Base-by-base conservation (phyloP, 2,888 invertebrate genomes). In the Hirtodrosophila confusa region DNA sequence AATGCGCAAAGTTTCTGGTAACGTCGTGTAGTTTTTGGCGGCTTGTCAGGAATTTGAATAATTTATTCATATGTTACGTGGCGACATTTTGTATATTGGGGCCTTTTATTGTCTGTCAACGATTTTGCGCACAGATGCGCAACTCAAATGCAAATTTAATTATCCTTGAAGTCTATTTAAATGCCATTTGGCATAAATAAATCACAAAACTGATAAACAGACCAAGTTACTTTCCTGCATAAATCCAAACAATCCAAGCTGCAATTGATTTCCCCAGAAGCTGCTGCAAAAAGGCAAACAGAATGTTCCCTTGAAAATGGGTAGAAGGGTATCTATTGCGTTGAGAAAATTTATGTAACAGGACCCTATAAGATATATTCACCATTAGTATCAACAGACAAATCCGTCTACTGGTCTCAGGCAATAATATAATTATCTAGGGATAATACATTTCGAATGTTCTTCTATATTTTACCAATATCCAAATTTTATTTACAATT, bases 1-100 rank as follows among this genome's bases (percentile, higher is more conserved):
- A 84, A 83, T 84, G 83, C 75, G 67, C 66, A 79, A 85, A 86
- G 79, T 80, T 83, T 80, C 63, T 62, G 54, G 23, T 68, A 74
- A 63, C 78, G 71, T 58, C 50, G 45, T 57, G 53, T 49, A 66
- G 61, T 54, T 56, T 49, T 68, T 58, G 57, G 50, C 57, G 68
- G 37, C 62, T 64, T 71, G 63, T 71, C 67, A 47, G 57, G 29
- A 62, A 54, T 79, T 68, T 86, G 71, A 79, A 79, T 86, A 86
- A 85, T 86, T 86, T 86, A 85, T 86, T 85, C 86, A 85, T 85
- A 86, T 85, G 86, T 79, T 84, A 79, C 84, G 80, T 57, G 69
- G 69, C 71, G 58, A 57, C 57, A 61, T 57, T 70, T 72, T 57
- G 9, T 7, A 8, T 9, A 31, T 31, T 31, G 37, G 17, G 23